Evolutionary conservation across 2,113 vertebrate genomes (phyloP).

Genomic region (Dermatemys mawii): DNA sequence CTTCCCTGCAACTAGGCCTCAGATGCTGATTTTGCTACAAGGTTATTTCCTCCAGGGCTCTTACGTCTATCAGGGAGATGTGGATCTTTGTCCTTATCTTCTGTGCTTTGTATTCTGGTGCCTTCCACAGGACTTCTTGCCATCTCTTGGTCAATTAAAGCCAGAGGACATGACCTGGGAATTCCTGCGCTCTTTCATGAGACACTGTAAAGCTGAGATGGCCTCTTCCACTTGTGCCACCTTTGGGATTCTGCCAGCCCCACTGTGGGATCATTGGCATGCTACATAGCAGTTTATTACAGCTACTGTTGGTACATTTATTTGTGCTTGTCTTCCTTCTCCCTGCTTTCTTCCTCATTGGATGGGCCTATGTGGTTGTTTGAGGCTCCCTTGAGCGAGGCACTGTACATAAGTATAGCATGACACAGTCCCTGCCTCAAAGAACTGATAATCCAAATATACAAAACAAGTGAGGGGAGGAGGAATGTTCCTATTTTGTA

Average conservation of each 20-base stretch:
- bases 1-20: background rate
- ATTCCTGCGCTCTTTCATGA: background rate
- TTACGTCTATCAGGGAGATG: background rate
- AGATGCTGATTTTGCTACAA: background rate
- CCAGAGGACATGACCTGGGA: background rate
- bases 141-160: background rate
- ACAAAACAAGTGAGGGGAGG: background rate
- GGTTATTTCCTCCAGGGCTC: background rate
- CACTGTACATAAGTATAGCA: background rate
- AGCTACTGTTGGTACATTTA: slow-evolving; percentile 6
- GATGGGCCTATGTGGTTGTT: background rate
- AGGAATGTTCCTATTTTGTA: background rate
- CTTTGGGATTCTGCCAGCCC: background rate
- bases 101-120: background rate
- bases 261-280: slow-evolving; percentile 9
- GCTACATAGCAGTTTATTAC: slow-evolving; percentile 29
- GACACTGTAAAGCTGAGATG: background rate
- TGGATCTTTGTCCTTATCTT: background rate
- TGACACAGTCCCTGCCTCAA: background rate
- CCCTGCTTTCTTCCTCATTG: background rate
- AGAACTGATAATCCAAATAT: background rate
- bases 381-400: background rate
- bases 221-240: background rate
- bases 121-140: background rate
- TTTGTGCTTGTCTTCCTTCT: background rate